phyloP scores from a whole-genome alignment of 2,888 invertebrate genomes.

The Sarcophaga carnaria region DNA sequence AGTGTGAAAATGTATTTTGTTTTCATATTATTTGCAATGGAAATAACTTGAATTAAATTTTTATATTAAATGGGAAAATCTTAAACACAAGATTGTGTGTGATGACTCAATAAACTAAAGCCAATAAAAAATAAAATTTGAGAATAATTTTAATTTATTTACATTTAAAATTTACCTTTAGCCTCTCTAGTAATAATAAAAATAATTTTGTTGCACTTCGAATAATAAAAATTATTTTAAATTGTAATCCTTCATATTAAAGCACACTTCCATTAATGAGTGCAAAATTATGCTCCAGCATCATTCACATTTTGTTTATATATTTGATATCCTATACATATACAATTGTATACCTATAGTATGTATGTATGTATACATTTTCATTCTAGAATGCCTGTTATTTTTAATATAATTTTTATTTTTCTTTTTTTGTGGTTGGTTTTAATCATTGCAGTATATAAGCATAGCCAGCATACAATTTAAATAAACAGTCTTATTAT shows the following conservation, averaged over 20 bases:
- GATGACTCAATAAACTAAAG: no score
- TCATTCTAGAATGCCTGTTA: no score
- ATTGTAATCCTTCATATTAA: slow-evolving; percentile 23
- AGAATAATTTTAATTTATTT: not conserved
- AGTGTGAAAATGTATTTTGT: no score
- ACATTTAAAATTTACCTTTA: not conserved
- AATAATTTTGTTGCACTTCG: not conserved
- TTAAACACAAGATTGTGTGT: no score
- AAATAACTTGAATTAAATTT: no score
- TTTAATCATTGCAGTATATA: no score
- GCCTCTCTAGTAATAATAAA: not conserved
- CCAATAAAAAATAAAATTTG: no score
- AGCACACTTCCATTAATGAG: slow-evolving; percentile 35
- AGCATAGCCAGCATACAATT: not conserved
- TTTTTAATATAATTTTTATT: no score
- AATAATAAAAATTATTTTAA: not conserved
- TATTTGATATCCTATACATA: not conserved
- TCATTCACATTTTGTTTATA: not conserved
- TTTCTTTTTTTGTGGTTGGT: no score
- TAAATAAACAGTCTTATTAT: not conserved
- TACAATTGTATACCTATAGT: not conserved
- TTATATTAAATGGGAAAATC: no score
- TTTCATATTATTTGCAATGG: no score
- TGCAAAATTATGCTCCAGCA: slow-evolving; percentile 18
- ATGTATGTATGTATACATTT: no score